Base-by-base conservation (phyloP, 2,888 invertebrate species). In the Catocala nupta region DNA sequence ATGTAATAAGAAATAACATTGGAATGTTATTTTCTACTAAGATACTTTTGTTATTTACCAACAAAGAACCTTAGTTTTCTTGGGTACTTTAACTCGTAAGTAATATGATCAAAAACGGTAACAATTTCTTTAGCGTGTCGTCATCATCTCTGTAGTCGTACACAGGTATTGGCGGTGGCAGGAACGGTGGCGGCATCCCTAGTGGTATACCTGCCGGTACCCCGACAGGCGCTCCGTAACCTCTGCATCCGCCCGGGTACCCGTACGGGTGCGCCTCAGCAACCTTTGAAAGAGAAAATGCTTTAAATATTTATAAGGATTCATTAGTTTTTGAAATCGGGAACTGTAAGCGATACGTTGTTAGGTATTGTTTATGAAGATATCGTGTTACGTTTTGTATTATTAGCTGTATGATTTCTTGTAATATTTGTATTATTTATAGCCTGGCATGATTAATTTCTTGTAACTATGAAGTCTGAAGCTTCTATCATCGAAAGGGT, bases 241-340 rank as follows among this genome's bases (percentile, higher is more conserved):
- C 11, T 10, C 68, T 64, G 50, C 12, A 66, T 11, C 71, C 65
- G n/a, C 56, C 65, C 48, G 53, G 56, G 25, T 69, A 60, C 0
- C 73, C 73, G 6, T 54, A 71, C 5, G 77, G 70, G 4, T 61
- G 51, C 12, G 68, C 73, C 3, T 55, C 53, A 5, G 55, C 59
- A 1, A 74, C 12, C 74, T 75, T 64, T 11, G 57, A 59, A 39
- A 33, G 16, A 9, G 5, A 36, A 6, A n/a, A 33, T 39, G 9
- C 5, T 39, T 39, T 5, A 1, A 7, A 39, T 39, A 39, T 39
- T 39, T 39, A 9, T 36, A 36, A 36, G 36, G 36, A 8, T 39
- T 39, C 8, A 39, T 39, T 25, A 25, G 25, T 25, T 25, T 4
- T 25, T 25, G 25, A 25, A 25, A 25, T 25, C 25, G 25, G 4